Conservation (phyloP, 2,797 vertebrate genomes). For the Picus viridis region DNA sequence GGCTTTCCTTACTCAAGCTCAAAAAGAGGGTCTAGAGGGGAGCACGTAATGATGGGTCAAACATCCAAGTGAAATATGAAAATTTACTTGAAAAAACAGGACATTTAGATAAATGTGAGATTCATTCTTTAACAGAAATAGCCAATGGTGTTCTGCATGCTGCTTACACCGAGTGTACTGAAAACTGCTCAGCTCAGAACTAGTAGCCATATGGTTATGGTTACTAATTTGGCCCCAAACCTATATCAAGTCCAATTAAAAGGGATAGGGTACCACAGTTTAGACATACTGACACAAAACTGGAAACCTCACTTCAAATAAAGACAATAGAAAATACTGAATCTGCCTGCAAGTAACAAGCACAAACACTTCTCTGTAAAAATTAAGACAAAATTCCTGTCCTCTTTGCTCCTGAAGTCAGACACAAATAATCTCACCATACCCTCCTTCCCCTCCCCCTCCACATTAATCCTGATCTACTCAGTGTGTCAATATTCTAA, state of each 20-base stretch:
- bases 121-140: background rate
- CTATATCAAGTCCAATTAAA: background rate
- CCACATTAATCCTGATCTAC: background rate
- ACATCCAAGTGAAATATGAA: background rate
- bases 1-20: background rate
- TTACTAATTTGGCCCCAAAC: background rate
- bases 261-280: background rate
- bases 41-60: background rate
- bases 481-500: background rate
- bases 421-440: background rate
- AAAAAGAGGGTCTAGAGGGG: background rate
- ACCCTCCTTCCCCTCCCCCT: rapidly evolving
- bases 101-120: background rate
- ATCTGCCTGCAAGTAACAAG: background rate
- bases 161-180: background rate
- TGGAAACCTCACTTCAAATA: background rate
- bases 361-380: background rate
- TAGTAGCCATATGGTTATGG: background rate
- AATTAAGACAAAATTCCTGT: background rate
- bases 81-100: background rate
- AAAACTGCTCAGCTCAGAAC: background rate
- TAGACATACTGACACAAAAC: background rate
- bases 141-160: background rate
- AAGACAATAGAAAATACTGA: background rate
- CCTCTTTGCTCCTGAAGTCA: background rate